Base-by-base conservation (phyloP, 2,113 vertebrate genomes). In the Phylloscopus whistleri region DNA sequence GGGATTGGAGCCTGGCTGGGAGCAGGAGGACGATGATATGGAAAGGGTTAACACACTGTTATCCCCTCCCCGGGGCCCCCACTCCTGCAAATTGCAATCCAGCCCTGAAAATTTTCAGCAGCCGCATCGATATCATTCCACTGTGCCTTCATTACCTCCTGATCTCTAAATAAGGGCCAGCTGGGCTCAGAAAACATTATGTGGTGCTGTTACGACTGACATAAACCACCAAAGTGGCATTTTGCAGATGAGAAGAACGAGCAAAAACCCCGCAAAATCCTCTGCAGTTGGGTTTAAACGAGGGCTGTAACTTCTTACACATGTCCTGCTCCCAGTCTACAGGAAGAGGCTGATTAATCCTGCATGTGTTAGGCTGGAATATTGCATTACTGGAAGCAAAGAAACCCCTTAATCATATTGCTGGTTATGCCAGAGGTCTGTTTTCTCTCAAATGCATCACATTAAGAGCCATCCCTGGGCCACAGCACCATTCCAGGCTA, bases 341-440 rank as follows among this genome's bases (percentile, higher is more conserved):
- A 96, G 96, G 96, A 97, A 96, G 94, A 89, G 90, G 90, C 93
- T 96, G 93, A 96, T 96, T 96, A 95, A 94, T 93, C 94, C 93
- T 96, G 93, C 53, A 59, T 95, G 93, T 89, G 85, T 96, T 97
- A 87, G 60, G 60, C 83, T 87, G 60, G 93, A 95, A 97, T 96
- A 96, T 97, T 96, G 77, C 94, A 96, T 97, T 97, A 96, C 90
- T 96, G 92, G 90, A 95, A 96, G 93, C 83, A 92, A 95, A 96
- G 93, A 90, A 96, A 95, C 52, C 80, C 69, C 69, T 96, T 97
- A 95, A 97, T 96, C 96, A 95, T 93, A 96, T 95, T 93, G 88
- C 85, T 96, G 88, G 86, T 96, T 96, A 94, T 92, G 68, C 93
- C 94, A 94, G 95, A 89, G 90, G 94, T 96, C 96, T 96, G 95